phyloP scores from a whole-genome alignment of 2,888 invertebrate species.

The Cephus rjabovi region DNA sequence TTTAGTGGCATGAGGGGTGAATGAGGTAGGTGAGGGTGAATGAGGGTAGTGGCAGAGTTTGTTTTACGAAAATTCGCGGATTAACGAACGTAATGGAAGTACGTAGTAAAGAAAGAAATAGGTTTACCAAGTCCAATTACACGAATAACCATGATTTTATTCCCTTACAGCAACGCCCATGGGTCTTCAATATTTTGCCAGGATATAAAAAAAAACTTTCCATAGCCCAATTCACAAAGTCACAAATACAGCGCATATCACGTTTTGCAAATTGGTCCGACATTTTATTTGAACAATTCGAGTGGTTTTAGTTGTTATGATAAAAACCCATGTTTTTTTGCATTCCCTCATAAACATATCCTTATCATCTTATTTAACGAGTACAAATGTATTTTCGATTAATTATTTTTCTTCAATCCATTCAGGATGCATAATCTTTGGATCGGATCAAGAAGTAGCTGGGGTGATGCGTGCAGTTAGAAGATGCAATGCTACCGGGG shows the following conservation, averaged over 20 bases:
- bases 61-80: neutral
- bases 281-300: neutral
- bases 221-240: neutral
- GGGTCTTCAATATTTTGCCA: neutral
- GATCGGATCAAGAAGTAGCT: constrained; percentile 96
- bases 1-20: neutral
- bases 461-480: constrained; percentile 94
- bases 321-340: neutral
- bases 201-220: neutral
- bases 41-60: neutral
- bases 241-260: neutral
- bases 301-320: neutral
- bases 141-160: neutral
- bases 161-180: neutral
- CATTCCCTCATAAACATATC: neutral
- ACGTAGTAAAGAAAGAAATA: neutral
- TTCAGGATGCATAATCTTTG: constrained; percentile 93
- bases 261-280: neutral
- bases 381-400: neutral
- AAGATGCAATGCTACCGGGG: constrained; percentile 86
- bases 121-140: neutral
- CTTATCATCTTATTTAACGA: neutral
- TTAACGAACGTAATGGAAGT: neutral
- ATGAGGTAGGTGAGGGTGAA: too few relatives aligned
- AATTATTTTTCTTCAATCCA: constrained; percentile 18